These are phyloP conservation scores for Sphaeridia pumilis DNA, from an alignment of 2,888 invertebrate genomes.

Conservation along the genomic window DNA sequence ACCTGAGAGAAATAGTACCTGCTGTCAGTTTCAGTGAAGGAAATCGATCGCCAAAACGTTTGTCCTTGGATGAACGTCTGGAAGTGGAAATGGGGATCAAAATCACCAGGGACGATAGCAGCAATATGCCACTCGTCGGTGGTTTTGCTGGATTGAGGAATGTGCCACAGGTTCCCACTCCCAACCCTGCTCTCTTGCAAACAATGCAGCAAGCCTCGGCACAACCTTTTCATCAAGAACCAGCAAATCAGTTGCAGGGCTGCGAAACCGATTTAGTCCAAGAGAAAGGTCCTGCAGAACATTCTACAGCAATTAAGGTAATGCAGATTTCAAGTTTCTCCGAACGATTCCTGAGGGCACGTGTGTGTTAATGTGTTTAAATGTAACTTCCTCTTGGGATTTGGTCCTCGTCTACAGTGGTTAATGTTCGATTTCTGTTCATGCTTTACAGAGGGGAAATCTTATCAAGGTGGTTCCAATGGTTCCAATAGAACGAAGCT, in stretches of 20 bases:
- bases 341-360: neutral
- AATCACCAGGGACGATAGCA: no score
- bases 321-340: neutral
- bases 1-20: constrained; percentile 11
- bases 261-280: neutral
- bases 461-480: constrained; percentile 50
- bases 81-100: constrained; percentile 47
- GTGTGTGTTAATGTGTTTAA: neutral
- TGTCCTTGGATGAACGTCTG: constrained; percentile 50
- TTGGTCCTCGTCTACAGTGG: neutral
- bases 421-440: constrained; percentile 9
- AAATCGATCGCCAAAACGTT: constrained; percentile 44
- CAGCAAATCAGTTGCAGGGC: no score
- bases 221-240: neutral
- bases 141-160: neutral
- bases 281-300: constrained; percentile 6
- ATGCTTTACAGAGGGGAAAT: constrained; percentile 47
- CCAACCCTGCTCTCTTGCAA: neutral
- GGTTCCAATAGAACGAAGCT: constrained; percentile 38
- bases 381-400: neutral
- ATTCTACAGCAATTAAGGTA: constrained; percentile 36
- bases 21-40: neutral
- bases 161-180: neutral
- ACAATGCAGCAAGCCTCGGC: neutral
- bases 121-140: constrained; percentile 3